A percentile compares a stretch with the other conserved stretches of the same genome.
Conservation (phyloP, 2,888 invertebrate genomes). For the Harmothoe impar region DNA sequence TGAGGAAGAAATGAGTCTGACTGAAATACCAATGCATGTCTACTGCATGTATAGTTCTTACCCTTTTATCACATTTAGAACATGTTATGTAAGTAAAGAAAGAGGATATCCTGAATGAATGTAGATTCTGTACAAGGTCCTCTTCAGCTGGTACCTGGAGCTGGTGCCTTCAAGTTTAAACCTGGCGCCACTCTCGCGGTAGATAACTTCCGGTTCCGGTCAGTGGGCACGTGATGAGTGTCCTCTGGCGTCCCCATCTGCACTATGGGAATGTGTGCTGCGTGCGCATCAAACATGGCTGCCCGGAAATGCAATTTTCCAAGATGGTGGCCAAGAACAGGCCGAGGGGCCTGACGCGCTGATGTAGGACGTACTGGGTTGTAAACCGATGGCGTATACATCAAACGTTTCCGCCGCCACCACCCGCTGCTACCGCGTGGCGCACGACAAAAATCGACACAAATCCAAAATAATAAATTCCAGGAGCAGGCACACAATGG, state of each 20-base stretch:
- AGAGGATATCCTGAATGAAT: too few species aligned
- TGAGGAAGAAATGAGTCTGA: too few species aligned
- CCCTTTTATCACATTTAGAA: too few species aligned
- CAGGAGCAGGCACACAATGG: constrained; percentile 51
- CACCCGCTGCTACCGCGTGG: constrained; percentile 18
- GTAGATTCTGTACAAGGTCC: too few species aligned
- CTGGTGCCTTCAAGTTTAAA: constrained; percentile 11
- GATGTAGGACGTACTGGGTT: constrained; percentile 55
- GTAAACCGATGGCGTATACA: constrained; percentile 59
- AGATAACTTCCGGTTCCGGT: constrained; percentile 53
- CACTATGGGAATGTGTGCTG: constrained; percentile 51
- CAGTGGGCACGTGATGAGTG: constrained; percentile 19
- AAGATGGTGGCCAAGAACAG: constrained; percentile 61
- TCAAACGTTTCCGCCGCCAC: constrained; percentile 54
- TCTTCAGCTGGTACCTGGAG: too few species aligned
- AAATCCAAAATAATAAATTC: constrained; percentile 62
- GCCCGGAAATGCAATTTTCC: constrained; percentile 62
- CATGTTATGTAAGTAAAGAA: too few species aligned
- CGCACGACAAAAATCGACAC: constrained; percentile 61
- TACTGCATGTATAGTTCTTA: too few species aligned
- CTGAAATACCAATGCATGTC: too few species aligned
- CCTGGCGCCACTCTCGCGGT: constrained; percentile 10
- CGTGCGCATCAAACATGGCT: constrained; percentile 55
- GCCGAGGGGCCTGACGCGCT: background rate
- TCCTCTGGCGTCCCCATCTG: background rate